Evolutionary conservation across 2,888 invertebrate genomes (phyloP).

Genomic region (Orchestes rusci): DNA sequence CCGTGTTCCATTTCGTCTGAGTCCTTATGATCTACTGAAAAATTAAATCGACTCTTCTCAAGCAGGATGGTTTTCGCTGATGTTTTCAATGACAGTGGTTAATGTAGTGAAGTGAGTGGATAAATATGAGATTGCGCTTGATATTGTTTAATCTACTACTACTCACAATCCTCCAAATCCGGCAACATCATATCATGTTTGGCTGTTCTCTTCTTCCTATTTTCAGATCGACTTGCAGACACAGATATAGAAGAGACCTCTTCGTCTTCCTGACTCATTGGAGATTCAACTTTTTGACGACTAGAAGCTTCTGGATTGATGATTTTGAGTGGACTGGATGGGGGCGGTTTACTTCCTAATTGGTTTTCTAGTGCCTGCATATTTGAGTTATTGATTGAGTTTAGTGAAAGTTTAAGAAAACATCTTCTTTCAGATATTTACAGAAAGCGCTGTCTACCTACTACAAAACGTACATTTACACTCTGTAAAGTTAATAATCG

Average conservation of each 20-base stretch:
- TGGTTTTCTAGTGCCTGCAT: constrained; percentile 5
- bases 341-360: constrained; percentile 23
- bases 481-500: no score
- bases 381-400: not conserved
- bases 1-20: constrained; percentile 44
- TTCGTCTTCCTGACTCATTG: constrained; percentile 43
- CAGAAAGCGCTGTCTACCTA: no score
- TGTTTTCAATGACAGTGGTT: not conserved
- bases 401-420: no score
- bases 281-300: constrained; percentile 38
- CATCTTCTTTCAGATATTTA: no score
- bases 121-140: no score
- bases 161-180: constrained; percentile 34
- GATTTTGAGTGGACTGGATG: constrained; percentile 38
- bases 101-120: not conserved
- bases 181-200: constrained; percentile 43
- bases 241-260: constrained; percentile 48
- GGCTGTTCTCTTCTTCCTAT: constrained; percentile 27
- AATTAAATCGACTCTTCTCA: not conserved
- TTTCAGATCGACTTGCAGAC: constrained; percentile 38
- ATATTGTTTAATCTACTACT: constrained; percentile 8
- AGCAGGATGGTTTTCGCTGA: not conserved
- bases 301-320: constrained; percentile 36
- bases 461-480: no score
- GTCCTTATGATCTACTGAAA: constrained; percentile 4